These are phyloP conservation scores for Coregonus sp. DNA, from an alignment of 2,797 vertebrate genomes.

Conservation along the genomic window DNA sequence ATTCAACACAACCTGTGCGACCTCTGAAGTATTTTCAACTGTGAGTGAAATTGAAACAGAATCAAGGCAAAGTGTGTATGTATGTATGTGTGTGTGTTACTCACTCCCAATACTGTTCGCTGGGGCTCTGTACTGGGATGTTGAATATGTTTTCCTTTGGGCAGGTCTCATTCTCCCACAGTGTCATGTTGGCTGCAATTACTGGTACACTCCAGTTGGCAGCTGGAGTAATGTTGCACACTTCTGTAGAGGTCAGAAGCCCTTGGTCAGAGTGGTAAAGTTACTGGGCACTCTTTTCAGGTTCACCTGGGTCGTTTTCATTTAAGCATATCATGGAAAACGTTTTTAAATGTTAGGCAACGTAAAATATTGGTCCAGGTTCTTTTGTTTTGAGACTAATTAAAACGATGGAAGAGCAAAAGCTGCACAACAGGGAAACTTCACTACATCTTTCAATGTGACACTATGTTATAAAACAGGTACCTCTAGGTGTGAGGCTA, in stretches of 20 bases:
- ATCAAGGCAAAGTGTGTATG: not conserved
- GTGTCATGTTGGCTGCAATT: constrained; percentile 69
- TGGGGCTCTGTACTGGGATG: constrained; percentile 79
- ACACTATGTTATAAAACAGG: not conserved
- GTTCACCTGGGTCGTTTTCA: not conserved
- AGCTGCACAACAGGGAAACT: not conserved
- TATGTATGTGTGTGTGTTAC: constrained; percentile 45
- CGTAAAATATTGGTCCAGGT: too few relatives aligned
- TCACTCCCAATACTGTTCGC: constrained; percentile 96
- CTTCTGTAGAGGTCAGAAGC: constrained; percentile 38
- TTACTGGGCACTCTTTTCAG: not conserved
- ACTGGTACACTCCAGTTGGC: not conserved
- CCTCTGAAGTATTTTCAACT: not conserved
- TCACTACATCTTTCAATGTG: not conserved
- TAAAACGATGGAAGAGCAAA: not conserved
- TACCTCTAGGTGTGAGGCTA: constrained; percentile 76
- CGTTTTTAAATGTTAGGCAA: too few relatives aligned
- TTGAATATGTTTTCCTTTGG: constrained; percentile 19
- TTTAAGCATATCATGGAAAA: too few relatives aligned
- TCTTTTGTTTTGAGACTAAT: too few relatives aligned
- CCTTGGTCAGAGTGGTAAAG: not conserved
- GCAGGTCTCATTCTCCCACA: constrained; percentile 74
- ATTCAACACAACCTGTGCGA: not conserved
- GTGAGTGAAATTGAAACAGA: not conserved
- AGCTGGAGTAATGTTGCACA: constrained; percentile 70